These are phyloP conservation scores for Trematocara stigmaticum DNA, from an alignment of 2,113 vertebrate species.

Conservation along the genomic window DNA sequence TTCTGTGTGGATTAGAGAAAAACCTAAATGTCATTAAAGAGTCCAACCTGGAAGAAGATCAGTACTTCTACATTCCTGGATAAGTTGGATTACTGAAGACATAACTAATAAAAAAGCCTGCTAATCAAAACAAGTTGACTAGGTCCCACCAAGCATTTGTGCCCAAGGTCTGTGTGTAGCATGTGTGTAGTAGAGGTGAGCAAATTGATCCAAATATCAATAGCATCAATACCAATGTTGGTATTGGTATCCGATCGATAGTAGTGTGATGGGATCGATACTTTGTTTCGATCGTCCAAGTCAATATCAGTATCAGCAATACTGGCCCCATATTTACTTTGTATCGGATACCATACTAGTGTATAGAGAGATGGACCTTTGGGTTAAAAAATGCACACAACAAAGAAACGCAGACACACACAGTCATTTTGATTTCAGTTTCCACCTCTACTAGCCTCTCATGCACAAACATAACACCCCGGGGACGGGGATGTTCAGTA, in stretches of 20 bases:
- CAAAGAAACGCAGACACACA: background rate
- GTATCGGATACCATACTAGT: background rate
- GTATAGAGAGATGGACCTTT: background rate
- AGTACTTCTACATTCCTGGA: background rate
- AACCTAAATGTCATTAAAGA: background rate
- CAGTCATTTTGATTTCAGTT: background rate
- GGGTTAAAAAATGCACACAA: background rate
- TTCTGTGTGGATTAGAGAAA: background rate
- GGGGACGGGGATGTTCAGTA: conserved; percentile 1
- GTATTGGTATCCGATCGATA: background rate
- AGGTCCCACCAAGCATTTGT: background rate
- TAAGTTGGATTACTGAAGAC: background rate
- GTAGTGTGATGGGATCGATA: background rate
- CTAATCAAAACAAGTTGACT: background rate
- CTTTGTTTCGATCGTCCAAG: background rate
- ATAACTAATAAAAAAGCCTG: background rate
- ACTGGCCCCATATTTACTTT: background rate
- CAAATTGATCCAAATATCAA: background rate
- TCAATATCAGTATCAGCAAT: background rate
- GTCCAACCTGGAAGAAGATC: background rate
- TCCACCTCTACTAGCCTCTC: background rate
- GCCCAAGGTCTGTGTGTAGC: background rate
- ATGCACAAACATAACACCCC: conserved; percentile 5
- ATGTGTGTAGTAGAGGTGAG: background rate
- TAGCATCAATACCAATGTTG: background rate